Evolutionary conservation across 53 echinoderm and acorn worm species (phyloP).

Genomic region (Paelopatides confundens): DNA sequence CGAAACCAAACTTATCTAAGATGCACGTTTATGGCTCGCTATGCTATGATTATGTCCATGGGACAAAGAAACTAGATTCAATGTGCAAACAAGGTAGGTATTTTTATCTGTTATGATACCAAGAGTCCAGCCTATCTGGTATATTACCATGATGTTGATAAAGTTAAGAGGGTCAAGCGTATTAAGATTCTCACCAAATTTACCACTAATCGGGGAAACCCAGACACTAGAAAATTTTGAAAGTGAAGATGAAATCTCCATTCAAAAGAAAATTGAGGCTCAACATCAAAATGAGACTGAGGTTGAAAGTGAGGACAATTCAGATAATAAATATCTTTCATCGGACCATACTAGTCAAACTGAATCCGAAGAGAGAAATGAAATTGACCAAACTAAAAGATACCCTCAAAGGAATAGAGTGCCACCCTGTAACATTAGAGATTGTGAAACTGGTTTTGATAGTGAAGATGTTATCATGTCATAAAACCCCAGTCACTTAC

Average conservation of each 20-base stretch:
- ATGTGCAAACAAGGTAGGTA: constrained; percentile 24
- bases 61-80: constrained; percentile 37
- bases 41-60: constrained; percentile 43
- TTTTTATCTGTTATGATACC: constrained; percentile 27
- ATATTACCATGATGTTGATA: constrained; percentile 28
- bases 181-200: constrained; percentile 8
- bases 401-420: background rate
- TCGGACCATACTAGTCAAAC: background rate
- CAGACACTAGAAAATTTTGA: background rate
- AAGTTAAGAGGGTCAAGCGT: constrained; percentile 12
- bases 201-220: background rate
- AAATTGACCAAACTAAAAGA: background rate
- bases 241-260: no score
- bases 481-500: constrained; percentile 37
- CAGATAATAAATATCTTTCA: no score
- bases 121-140: constrained; percentile 47
- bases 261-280: no score
- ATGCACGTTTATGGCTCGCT: constrained; percentile 41
- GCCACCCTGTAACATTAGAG: background rate
- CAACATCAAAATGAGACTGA: background rate
- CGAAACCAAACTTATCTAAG: constrained; percentile 2
- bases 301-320: background rate
- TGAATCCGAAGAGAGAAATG: background rate
- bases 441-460: background rate
- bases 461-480: background rate